These are phyloP conservation scores for Heliconius eleuchia DNA, from an alignment of 1,140 invertebrate genomes.

Conservation along the genomic window DNA sequence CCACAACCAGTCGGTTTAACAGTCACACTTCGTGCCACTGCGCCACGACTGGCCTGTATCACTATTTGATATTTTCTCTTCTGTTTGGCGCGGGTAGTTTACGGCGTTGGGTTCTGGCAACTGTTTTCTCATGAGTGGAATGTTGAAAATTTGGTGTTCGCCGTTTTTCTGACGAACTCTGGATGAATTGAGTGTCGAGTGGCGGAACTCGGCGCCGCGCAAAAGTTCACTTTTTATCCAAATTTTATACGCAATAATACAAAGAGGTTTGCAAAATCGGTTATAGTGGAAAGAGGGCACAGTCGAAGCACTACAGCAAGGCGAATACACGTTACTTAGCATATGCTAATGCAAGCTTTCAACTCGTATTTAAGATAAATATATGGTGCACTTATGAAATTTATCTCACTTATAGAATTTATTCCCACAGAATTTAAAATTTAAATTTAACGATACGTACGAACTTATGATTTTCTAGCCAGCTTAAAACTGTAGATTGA, in stretches of 20 bases:
- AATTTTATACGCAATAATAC: neutral
- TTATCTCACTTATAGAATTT: constrained; percentile 6
- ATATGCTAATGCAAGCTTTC: constrained; percentile 38
- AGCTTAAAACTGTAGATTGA: constrained; percentile 1
- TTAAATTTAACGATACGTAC: constrained; percentile 24
- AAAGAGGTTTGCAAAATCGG: neutral
- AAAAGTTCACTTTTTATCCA: too few species aligned
- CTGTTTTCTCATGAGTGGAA: too few species aligned
- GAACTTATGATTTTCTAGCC: neutral
- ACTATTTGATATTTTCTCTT: neutral
- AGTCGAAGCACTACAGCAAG: constrained; percentile 18
- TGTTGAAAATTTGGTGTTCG: too few species aligned
- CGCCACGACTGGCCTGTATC: too few species aligned
- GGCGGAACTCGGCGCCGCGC: too few species aligned
- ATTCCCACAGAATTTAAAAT: constrained; percentile 16
- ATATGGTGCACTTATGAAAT: constrained; percentile 18
- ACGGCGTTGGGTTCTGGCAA: too few species aligned
- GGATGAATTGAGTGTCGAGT: too few species aligned
- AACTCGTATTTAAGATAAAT: constrained; percentile 34
- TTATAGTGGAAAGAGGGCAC: constrained; percentile 1
- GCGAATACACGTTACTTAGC: constrained; percentile 20
- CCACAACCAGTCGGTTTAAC: too few species aligned
- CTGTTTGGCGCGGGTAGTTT: too few species aligned
- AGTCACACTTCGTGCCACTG: too few species aligned
- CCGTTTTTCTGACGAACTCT: too few species aligned